Evolutionary conservation across 2,113 vertebrate genomes (phyloP), one percentile per base, ranked within the genome.

Genomic region (Danionella cerebrum): DNA sequence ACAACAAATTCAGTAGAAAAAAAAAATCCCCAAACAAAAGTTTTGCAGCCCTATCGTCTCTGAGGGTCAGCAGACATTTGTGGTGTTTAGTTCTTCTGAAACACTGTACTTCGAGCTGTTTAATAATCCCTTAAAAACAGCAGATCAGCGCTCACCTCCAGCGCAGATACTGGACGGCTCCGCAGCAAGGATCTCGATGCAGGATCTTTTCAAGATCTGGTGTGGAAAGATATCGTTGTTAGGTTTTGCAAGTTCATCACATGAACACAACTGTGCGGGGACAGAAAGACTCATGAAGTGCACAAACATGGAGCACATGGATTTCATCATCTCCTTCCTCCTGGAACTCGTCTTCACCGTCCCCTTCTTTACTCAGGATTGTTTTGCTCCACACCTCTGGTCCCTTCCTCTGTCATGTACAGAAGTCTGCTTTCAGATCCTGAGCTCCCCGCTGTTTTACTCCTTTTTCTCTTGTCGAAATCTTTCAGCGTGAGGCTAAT

Each of bases 131-230:
- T n/a, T n/a, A n/a, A n/a, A n/a, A n/a, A n/a, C 25, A 25, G 36
- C 53, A 35, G 59, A 16, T 11, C 9, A 57, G 2, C n/a, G 79
- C 84, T 86, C 75, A 99, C 96, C 95, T 85, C 96, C 96, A 74
- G 96, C 96, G 79, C 96, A 99, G 78, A 99, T 97, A 41, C 92
- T 97, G 42, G 96, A 99, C 6, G 96, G 96, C 38, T 98, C 94
- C 5, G 94, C 96, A 1, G 95, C 95, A 75, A 99, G 85, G 76
- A 99, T 99, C 84, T 99, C 96, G 3, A 97, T 98, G 21, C 96
- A 98, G 18, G 96, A 98, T 69, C 92, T 98, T 86, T 93, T 97
- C 65, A 99, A 75, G 75, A 99, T 99, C 96, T 99, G 69, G 52
- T 67, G 74, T 70, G 59, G 68, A 60, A 68, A 78, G 4, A 31